These are phyloP conservation scores for Corythornis vintsioides DNA, from an alignment of 2,113 vertebrate species.

Conservation along the genomic window DNA sequence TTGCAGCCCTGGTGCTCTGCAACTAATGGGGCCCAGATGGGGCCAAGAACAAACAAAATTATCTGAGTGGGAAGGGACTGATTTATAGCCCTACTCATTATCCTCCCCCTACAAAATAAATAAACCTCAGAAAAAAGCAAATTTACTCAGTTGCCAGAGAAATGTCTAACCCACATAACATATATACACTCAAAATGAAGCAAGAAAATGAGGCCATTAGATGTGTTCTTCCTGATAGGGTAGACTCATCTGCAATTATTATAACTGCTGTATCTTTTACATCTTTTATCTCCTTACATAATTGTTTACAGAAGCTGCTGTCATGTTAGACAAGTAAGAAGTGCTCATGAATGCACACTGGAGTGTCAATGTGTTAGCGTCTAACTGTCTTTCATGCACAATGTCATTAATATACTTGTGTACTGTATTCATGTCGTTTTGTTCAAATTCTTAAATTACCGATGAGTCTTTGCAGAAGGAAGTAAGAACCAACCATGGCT, in stretches of 20 bases:
- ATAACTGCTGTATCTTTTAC: background rate
- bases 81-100: conserved; percentile 40
- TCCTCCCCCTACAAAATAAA: conserved; percentile 13
- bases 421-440: background rate
- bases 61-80: background rate
- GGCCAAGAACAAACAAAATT: background rate
- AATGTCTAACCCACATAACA: background rate
- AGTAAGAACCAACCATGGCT: background rate
- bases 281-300: background rate
- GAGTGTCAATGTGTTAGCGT: background rate
- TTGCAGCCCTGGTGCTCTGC: background rate
- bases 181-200: background rate
- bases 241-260: background rate
- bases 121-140: background rate
- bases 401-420: background rate
- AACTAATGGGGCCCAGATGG: conserved; percentile 48
- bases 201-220: background rate
- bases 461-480: background rate
- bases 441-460: background rate
- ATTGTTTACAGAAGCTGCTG: background rate
- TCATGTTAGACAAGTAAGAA: background rate
- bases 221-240: background rate
- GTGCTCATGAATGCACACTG: background rate
- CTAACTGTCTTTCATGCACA: background rate
- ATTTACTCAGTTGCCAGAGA: background rate